Percentiles rank a stretch among this genome's conserved stretches.
Conservation (phyloP, 2,888 invertebrate genomes). For the Siphlonurus alternatus region DNA sequence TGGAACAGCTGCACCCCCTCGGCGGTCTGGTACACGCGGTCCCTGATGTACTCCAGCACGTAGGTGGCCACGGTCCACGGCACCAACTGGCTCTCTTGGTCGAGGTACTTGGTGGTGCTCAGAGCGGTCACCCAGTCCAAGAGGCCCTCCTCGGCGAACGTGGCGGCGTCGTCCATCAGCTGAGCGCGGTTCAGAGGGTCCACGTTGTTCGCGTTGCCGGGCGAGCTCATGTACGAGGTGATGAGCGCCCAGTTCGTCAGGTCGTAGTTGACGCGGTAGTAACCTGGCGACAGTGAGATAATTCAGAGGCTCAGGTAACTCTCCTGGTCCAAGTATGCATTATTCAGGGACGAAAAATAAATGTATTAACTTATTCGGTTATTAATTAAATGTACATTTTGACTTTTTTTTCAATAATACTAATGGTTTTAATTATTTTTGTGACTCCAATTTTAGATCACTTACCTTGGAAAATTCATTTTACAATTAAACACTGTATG, state of each 20-base stretch:
- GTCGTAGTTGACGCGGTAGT: conserved; percentile 46
- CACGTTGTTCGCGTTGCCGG: conserved; percentile 17
- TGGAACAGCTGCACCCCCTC: background rate
- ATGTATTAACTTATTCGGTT: too few species aligned
- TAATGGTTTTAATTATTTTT: too few species aligned
- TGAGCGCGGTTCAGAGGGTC: conserved; percentile 29
- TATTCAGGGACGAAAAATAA: too few species aligned
- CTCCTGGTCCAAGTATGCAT: too few species aligned
- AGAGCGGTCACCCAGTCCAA: conserved; percentile 23
- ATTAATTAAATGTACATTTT: too few species aligned
- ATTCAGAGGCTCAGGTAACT: too few species aligned
- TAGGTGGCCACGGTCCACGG: conserved; percentile 27
- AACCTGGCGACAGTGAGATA: too few species aligned
- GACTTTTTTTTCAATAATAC: too few species aligned
- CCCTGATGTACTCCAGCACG: conserved; percentile 12
- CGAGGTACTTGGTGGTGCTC: conserved; percentile 26
- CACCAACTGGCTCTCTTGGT: conserved; percentile 25
- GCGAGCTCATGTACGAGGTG: conserved; percentile 25
- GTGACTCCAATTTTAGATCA: too few species aligned
- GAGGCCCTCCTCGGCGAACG: conserved; percentile 20
- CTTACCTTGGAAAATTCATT: too few species aligned
- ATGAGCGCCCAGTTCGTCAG: conserved; percentile 37
- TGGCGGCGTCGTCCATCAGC: conserved; percentile 29
- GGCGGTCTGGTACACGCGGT: background rate
- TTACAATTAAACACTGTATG: too few species aligned